phyloP scores from a whole-genome alignment of 2,797 vertebrate genomes.

The Capromys pilorides region DNA sequence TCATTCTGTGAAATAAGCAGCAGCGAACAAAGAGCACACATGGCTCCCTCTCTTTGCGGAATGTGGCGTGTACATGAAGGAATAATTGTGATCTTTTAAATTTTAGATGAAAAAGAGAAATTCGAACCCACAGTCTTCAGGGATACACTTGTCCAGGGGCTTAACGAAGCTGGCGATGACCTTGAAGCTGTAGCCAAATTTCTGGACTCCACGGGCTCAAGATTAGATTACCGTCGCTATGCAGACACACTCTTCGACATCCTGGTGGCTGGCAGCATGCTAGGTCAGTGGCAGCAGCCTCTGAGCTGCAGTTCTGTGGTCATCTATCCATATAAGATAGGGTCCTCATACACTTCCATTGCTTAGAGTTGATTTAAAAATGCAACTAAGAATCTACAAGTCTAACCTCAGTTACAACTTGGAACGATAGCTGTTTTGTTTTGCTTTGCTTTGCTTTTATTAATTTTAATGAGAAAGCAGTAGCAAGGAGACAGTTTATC shows the following conservation, averaged over 20 bases:
- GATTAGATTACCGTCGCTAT: slow-evolving; percentile 96
- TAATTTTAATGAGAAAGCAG: too few species aligned
- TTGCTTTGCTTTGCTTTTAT: too few species aligned
- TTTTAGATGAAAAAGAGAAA: slow-evolving; percentile 97
- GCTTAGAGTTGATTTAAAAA: slow-evolving; percentile 11
- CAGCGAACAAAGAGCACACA: neutral
- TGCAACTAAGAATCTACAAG: neutral
- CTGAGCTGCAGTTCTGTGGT: neutral
- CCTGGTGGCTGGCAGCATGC: slow-evolving; percentile 95
- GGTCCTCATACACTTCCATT: neutral
- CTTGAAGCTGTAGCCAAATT: slow-evolving; percentile 95
- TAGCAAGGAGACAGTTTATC: too few species aligned
- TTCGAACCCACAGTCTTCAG: slow-evolving; percentile 96
- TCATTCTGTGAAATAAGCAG: neutral
- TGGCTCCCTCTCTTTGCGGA: neutral
- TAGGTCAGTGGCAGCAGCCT: slow-evolving; percentile 86
- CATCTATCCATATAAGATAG: neutral
- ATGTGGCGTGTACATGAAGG: neutral
- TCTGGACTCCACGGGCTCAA: slow-evolving; percentile 92
- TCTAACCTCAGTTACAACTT: slow-evolving; percentile 7
- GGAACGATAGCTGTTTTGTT: neutral
- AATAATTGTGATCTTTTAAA: neutral
- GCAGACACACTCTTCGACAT: slow-evolving; percentile 96
- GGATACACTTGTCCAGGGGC: slow-evolving; percentile 94
- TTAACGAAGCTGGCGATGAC: slow-evolving; percentile 93